Base-by-base conservation (phyloP, 2,888 invertebrate genomes). In the Ecliptopera silaceata region DNA sequence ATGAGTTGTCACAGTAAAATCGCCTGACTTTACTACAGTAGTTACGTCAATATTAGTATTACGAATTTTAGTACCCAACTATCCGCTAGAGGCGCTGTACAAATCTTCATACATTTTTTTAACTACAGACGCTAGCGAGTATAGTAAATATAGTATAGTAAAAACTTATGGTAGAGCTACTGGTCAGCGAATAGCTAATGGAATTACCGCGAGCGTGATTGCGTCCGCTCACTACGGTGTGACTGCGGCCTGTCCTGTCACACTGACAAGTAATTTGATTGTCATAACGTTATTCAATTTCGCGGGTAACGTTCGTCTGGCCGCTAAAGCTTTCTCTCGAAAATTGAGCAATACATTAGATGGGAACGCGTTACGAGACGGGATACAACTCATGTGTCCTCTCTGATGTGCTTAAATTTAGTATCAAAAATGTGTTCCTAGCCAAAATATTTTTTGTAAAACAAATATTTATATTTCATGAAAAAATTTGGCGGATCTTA, bases 171-270 rank as follows among this genome's bases (percentile, higher is more conserved):
- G n/a, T n/a, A n/a, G n/a, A n/a, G n/a, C n/a, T n/a, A n/a, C n/a
- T n/a, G 72, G 72, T 72, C 69, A 69, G 58, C 59, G 68, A 51
- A 61, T 66, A 55, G 39, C 59, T 69, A 66, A 70, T 69, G 55
- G 55, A 59, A 67, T 69, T 66, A 68, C 50, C 39, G 56, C 29
- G 32, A 34, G 38, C 32, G 43, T 36, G 36, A 36, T 15, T 36
- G 15, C 36, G 15, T 1, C 17, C 39, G 48, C 43, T 31, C 46
- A 13, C 34, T 41, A 26, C 57, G 48, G 46, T 52, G 47, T 52
- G 51, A 47, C 43, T 20, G 12, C 22, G 8, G 38, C 46, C 48
- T 12, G 15, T 15, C 8, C 36, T 15, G 36, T 46, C 32, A 49
- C 32, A 49, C 18, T 45, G 36, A 15, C 31, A 34, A 39, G 44